Conservation (phyloP, 2,113 vertebrate genomes). For the Dicaeum eximium region DNA sequence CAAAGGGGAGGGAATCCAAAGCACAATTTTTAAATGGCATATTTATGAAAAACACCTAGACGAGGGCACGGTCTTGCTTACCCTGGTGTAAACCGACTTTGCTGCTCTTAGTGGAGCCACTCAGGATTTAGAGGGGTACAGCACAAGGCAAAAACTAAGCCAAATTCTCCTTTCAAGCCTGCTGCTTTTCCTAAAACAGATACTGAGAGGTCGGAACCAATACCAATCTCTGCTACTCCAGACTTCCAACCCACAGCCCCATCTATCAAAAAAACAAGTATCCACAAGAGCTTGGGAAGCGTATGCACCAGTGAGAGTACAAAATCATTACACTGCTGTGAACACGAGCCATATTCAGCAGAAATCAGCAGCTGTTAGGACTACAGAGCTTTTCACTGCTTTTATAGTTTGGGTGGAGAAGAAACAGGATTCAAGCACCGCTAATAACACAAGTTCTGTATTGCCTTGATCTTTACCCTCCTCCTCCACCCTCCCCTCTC, state of each 20-base stretch:
- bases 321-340: slow-evolving; percentile 20
- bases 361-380: slow-evolving; percentile 38
- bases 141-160: not conserved
- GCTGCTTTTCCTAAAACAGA: not conserved
- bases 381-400: slow-evolving; percentile 45
- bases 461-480: slow-evolving; percentile 55
- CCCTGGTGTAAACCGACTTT: not conserved
- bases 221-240: not conserved
- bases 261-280: not conserved
- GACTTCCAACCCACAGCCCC: not conserved
- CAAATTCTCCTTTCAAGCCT: not conserved
- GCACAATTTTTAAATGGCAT: not conserved
- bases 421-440: slow-evolving; percentile 48
- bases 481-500: not conserved
- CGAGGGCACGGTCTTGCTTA: not conserved
- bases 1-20: not conserved
- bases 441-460: slow-evolving; percentile 55
- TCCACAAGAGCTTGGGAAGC: not conserved
- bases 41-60: not conserved
- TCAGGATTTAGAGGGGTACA: not conserved
- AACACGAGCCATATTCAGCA: slow-evolving; percentile 38
- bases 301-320: not conserved
- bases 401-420: slow-evolving; percentile 51
- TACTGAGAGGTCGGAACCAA: not conserved
- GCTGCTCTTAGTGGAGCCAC: not conserved